A percentile compares a stretch with the other conserved stretches of the same genome.
Evolutionary conservation across 2,888 invertebrate genomes (phyloP).

Genomic region (Agonopterix arenella): DNA sequence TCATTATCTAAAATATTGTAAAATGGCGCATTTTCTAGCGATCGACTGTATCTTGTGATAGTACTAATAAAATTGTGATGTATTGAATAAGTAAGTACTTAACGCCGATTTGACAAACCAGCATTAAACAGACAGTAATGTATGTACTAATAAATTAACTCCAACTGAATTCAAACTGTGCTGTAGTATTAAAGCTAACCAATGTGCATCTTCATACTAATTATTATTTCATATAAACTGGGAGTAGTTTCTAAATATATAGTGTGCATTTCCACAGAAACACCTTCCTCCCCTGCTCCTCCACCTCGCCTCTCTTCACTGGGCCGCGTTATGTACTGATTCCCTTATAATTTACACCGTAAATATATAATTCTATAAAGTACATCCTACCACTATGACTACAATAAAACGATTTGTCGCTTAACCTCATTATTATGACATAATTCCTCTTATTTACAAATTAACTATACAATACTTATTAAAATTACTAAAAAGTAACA

Average conservation of each 20-base stretch:
- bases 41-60: constrained; percentile 49
- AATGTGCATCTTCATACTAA: constrained; percentile 56
- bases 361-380: constrained; percentile 57
- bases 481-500: constrained; percentile 70
- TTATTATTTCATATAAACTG: constrained; percentile 23
- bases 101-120: too few species aligned
- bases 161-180: constrained; percentile 43
- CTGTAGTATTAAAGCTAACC: constrained; percentile 61
- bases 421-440: constrained; percentile 74
- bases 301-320: constrained; percentile 14
- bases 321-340: neutral
- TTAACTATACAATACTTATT: constrained; percentile 68
- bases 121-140: too few species aligned
- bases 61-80: constrained; percentile 3
- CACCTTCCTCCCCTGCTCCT: constrained; percentile 8
- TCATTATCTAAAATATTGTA: constrained; percentile 27
- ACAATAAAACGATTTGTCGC: constrained; percentile 73
- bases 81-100: too few species aligned
- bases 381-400: constrained; percentile 70
- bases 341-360: constrained; percentile 51
- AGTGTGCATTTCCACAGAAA: neutral
- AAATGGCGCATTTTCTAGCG: constrained; percentile 30
- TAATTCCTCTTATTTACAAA: constrained; percentile 74
- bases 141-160: too few species aligned
- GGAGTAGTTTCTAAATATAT: constrained; percentile 22